phyloP scores from a whole-genome alignment of 2,888 invertebrate genomes.

The Cephus nigrinus region DNA sequence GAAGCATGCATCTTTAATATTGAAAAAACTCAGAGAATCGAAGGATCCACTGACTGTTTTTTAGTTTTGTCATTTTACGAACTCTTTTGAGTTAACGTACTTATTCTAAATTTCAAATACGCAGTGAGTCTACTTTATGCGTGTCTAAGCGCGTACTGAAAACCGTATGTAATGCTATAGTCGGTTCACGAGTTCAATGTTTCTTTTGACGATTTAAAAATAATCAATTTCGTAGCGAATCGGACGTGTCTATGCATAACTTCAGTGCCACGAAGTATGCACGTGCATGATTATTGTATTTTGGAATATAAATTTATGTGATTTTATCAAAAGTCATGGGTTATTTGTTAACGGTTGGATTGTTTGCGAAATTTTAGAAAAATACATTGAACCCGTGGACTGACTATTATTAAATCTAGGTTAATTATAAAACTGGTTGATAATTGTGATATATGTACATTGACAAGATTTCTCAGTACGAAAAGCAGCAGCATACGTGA shows the following conservation, averaged over 20 bases:
- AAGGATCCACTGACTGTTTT: not conserved
- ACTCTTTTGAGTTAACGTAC: not conserved
- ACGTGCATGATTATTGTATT: not conserved
- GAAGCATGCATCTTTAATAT: not conserved
- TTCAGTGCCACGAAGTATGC: not conserved
- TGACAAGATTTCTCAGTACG: not conserved
- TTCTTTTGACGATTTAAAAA: not conserved
- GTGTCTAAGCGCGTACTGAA: not conserved
- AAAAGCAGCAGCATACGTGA: not conserved
- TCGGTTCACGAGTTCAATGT: not conserved
- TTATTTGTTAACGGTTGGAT: not conserved
- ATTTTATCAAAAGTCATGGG: not conserved
- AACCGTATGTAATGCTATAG: not conserved
- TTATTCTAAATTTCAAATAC: not conserved
- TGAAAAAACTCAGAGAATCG: not conserved
- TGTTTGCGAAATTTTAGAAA: not conserved
- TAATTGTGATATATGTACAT: not conserved
- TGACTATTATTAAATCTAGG: not conserved
- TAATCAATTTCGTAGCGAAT: no score
- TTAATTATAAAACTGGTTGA: not conserved
- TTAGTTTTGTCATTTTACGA: not conserved
- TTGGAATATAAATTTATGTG: not conserved
- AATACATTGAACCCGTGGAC: not conserved
- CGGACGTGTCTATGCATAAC: not conserved
- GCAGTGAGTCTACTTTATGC: not conserved